Evolutionary conservation across 2,113 vertebrate genomes (phyloP).

Genomic region (Prietella phreatophila): DNA sequence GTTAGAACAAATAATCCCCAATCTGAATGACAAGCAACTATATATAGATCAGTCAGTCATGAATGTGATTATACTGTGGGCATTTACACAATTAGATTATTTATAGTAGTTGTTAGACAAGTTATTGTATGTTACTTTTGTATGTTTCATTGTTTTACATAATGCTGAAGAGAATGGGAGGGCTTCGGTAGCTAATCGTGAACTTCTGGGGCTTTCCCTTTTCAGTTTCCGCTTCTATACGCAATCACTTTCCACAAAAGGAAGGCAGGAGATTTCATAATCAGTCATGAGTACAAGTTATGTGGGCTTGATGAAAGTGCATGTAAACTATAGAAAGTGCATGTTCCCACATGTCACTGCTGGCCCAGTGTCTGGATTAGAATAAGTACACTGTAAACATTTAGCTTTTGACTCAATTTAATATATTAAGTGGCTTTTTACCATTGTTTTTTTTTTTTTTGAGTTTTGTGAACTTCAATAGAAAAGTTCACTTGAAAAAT

Average conservation of each 20-base stretch:
- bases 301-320: neutral
- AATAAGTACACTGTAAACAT: neutral
- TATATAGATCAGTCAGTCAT: neutral
- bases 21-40: neutral
- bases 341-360: neutral
- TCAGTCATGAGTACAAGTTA: neutral
- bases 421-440: no score
- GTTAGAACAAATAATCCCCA: neutral
- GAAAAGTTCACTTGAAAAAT: no score
- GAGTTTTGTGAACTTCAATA: no score
- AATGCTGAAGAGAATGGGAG: neutral
- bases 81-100: neutral
- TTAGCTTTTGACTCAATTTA: no score
- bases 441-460: no score
- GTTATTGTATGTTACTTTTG: neutral
- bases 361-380: neutral
- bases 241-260: neutral
- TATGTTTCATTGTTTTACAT: neutral
- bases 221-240: neutral
- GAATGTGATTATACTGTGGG: neutral
- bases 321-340: neutral
- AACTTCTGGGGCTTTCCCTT: conserved; percentile 30
- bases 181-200: neutral
- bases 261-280: neutral
- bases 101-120: neutral